phyloP scores from a whole-genome alignment of 2,113 vertebrate genomes.

The Oplegnathus fasciatus region DNA sequence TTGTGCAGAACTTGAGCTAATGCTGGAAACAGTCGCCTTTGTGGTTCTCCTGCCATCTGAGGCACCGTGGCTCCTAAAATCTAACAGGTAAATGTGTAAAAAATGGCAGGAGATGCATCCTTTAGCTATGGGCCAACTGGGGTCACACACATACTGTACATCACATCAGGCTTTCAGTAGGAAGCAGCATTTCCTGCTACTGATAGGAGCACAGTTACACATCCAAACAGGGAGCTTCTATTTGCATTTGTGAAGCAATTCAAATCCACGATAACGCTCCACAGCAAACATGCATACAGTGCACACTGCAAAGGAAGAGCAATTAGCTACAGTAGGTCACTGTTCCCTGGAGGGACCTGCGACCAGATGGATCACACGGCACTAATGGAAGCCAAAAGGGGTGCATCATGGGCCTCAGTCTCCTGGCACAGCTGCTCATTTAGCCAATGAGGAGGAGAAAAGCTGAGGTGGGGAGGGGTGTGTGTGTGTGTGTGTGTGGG shows the following conservation, averaged over 20 bases:
- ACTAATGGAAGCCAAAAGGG: conserved; percentile 79
- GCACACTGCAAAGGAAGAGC: conserved; percentile 58
- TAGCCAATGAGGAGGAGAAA: conserved; percentile 71
- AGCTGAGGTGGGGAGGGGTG: background rate
- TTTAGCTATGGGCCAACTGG: background rate
- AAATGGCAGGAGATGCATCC: background rate
- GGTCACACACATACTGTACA: conserved; percentile 29
- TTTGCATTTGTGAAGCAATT: conserved; percentile 72
- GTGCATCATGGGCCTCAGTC: conserved; percentile 69
- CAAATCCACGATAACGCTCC: conserved; percentile 59
- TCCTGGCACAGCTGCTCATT: conserved; percentile 78
- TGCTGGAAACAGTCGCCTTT: conserved; percentile 4
- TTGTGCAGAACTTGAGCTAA: conserved; percentile 1
- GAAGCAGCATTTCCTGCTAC: conserved; percentile 55
- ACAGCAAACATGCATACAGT: conserved; percentile 50
- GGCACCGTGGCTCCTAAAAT: background rate
- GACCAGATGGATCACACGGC: conserved; percentile 78
- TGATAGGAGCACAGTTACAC: conserved; percentile 53
- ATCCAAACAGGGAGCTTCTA: conserved; percentile 49
- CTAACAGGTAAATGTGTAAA: background rate
- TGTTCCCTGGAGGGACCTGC: conserved; percentile 70
- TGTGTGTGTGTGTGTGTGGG: background rate
- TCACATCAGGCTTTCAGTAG: conserved; percentile 37
- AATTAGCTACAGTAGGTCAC: conserved; percentile 73
- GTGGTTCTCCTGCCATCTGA: conserved; percentile 11